Conservation (phyloP, 2,888 invertebrate genomes). For the Aricia artaxerxes region DNA sequence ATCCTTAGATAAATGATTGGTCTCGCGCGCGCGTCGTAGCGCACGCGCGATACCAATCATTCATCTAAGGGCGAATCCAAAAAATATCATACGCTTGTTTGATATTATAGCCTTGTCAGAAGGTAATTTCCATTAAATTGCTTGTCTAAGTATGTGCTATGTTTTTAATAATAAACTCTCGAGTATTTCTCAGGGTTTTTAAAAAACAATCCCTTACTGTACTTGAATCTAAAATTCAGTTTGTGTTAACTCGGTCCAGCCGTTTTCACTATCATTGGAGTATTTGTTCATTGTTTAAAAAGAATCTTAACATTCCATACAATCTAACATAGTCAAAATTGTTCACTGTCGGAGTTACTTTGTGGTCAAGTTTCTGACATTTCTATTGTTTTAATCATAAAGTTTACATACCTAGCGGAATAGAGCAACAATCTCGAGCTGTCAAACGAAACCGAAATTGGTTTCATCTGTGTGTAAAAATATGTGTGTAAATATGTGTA, state of each 20-base stretch:
- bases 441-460: no score
- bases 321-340: neutral
- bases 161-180: neutral
- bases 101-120: neutral
- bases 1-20: no score
- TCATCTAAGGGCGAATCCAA: neutral
- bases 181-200: neutral
- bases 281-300: slow-evolving; percentile 9
- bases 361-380: neutral
- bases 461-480: no score
- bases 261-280: slow-evolving; percentile 3
- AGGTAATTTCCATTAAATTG: neutral
- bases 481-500: no score
- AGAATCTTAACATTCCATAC: neutral
- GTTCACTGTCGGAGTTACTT: neutral
- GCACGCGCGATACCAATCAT: no score
- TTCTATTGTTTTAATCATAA: neutral
- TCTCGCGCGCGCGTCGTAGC: no score
- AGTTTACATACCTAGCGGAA: no score
- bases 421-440: no score
- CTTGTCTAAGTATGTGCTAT: neutral
- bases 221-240: neutral
- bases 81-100: neutral
- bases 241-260: slow-evolving; percentile 3
- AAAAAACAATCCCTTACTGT: neutral